Conservation (phyloP, 2,888 invertebrate species). For the Sericinus montela region DNA sequence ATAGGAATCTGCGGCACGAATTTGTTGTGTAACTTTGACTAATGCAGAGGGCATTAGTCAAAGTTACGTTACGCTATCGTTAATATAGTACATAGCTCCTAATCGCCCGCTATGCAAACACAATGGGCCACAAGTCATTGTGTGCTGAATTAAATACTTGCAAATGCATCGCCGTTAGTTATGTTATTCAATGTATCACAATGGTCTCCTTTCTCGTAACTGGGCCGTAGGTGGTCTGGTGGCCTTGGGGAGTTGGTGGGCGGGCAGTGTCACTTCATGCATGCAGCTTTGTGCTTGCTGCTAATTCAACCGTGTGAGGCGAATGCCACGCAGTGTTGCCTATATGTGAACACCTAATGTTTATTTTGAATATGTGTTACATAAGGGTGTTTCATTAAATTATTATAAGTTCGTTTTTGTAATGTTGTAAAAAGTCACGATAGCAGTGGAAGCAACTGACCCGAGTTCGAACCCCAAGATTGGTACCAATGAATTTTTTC, state of each 20-base stretch:
- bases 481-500: too few relatives aligned
- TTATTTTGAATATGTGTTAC: too few relatives aligned
- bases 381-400: too few relatives aligned
- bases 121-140: constrained; percentile 5
- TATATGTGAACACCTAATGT: background rate
- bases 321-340: constrained; percentile 12
- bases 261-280: constrained; percentile 27
- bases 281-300: background rate
- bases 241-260: constrained; percentile 49
- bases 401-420: too few relatives aligned
- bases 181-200: constrained; percentile 48
- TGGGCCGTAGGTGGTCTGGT: constrained; percentile 59
- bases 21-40: too few relatives aligned
- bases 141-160: constrained; percentile 1
- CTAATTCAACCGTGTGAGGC: constrained; percentile 16
- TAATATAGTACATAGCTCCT: constrained; percentile 1
- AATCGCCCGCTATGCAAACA: constrained; percentile 4
- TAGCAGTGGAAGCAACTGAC: too few relatives aligned
- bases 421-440: too few relatives aligned
- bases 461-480: too few relatives aligned
- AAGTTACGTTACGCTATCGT: background rate
- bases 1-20: too few relatives aligned
- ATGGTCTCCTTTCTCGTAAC: constrained; percentile 66
- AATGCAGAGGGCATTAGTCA: too few relatives aligned
- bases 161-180: constrained; percentile 8